Percentiles rank a stretch among this genome's conserved stretches.
Conservation (phyloP, 2,888 invertebrate species). For the Gandaritis pyraliata region DNA sequence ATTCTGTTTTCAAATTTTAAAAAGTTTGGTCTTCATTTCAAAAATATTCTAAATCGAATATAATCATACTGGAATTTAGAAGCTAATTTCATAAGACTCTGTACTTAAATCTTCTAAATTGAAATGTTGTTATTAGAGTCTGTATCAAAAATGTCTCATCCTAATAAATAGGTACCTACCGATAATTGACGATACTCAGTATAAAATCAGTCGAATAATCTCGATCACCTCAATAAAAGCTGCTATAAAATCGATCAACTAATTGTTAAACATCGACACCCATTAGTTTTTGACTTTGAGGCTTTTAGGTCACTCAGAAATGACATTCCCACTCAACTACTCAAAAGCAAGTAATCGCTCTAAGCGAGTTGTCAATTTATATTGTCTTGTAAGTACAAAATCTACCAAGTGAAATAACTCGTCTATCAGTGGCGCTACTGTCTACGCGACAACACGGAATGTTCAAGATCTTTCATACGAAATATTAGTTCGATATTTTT, state of each 20-base stretch:
- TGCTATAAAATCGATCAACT: slow-evolving; percentile 29
- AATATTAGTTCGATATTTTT: slow-evolving; percentile 23
- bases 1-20: too few relatives aligned
- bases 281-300: slow-evolving; percentile 40
- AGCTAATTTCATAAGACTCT: too few relatives aligned
- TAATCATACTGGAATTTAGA: too few relatives aligned
- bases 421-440: slow-evolving; percentile 24
- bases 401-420: slow-evolving; percentile 15
- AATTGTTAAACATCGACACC: slow-evolving; percentile 49
- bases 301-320: slow-evolving; percentile 35
- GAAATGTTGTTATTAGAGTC: slow-evolving; percentile 3
- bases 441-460: slow-evolving; percentile 5
- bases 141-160: slow-evolving; percentile 19
- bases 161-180: slow-evolving; percentile 20
- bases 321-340: slow-evolving; percentile 40
- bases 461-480: slow-evolving; percentile 16
- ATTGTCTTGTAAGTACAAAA: slow-evolving; percentile 75
- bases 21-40: too few relatives aligned
- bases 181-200: slow-evolving; percentile 7
- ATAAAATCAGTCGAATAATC: slow-evolving; percentile 12
- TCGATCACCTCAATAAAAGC: slow-evolving; percentile 21
- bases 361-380: slow-evolving; percentile 82
- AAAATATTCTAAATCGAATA: too few relatives aligned
- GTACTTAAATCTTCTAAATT: not conserved
- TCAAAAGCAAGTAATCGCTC: slow-evolving; percentile 67